A percentile compares a stretch with the other conserved stretches of the same genome.
Evolutionary conservation across 2,113 vertebrate genomes (phyloP).

Genomic region (Clarias gariepinus): DNA sequence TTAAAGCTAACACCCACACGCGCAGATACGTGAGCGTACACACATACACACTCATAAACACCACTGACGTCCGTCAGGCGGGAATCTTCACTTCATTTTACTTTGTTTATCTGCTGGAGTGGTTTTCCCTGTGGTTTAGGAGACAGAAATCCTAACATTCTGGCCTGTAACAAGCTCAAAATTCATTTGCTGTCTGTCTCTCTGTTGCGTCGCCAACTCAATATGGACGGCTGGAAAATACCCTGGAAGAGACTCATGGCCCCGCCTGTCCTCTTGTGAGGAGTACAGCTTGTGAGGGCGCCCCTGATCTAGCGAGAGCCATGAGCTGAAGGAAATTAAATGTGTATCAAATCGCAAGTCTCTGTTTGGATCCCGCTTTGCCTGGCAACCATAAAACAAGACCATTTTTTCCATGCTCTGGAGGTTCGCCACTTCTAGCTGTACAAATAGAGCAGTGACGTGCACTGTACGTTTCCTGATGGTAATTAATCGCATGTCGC

Average conservation of each 20-base stretch:
- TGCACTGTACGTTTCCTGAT: constrained; percentile 37
- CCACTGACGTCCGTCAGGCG: constrained; percentile 53
- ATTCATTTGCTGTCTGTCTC: constrained; percentile 64
- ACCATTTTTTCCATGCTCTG: constrained; percentile 52
- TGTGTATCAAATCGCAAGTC: constrained; percentile 59
- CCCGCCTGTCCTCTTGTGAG: constrained; percentile 60
- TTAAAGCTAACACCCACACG: constrained; percentile 10
- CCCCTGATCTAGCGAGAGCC: constrained; percentile 58
- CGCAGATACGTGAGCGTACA: neutral
- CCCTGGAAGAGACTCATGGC: constrained; percentile 64
- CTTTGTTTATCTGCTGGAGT: constrained; percentile 52
- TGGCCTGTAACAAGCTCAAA: constrained; percentile 63
- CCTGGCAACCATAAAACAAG: constrained; percentile 70
- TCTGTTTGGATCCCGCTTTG: constrained; percentile 64
- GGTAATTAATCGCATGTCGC: constrained; percentile 39
- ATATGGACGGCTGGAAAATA: constrained; percentile 66
- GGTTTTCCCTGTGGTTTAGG: constrained; percentile 66
- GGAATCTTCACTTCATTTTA: constrained; percentile 64
- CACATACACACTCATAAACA: constrained; percentile 32
- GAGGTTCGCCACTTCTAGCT: constrained; percentile 40
- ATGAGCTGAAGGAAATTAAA: constrained; percentile 62
- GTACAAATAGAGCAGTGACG: constrained; percentile 30
- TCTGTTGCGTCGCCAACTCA: constrained; percentile 65
- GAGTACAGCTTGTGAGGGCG: constrained; percentile 51
- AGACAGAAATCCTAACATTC: constrained; percentile 59